phyloP scores from a whole-genome alignment of 2,797 vertebrate genomes.

The Hypotaenidia philippensis region DNA sequence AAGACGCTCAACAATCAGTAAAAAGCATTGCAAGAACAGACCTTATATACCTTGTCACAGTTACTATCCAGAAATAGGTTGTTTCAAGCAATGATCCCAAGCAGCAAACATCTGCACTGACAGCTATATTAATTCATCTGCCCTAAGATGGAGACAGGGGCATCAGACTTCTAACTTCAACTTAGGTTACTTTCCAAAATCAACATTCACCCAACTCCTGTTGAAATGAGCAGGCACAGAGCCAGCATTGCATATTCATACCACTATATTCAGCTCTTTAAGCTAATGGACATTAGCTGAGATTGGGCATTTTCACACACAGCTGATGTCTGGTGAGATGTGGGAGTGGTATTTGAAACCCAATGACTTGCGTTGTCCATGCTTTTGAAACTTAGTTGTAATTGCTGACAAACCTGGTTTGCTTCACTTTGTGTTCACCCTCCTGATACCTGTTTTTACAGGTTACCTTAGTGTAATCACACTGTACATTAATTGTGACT shows the following conservation, averaged over 20 bases:
- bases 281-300: background rate
- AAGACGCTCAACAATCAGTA: slow-evolving; percentile 49
- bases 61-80: slow-evolving; percentile 28
- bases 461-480: background rate
- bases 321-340: background rate
- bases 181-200: slow-evolving; percentile 9
- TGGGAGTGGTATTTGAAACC: background rate
- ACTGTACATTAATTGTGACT: background rate
- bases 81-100: background rate
- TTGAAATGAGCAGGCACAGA: slow-evolving; percentile 17
- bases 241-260: background rate
- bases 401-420: background rate
- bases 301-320: background rate
- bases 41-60: slow-evolving; percentile 26
- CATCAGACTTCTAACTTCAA: background rate
- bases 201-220: background rate
- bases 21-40: slow-evolving; percentile 47
- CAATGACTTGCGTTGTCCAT: background rate
- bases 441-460: background rate
- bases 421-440: background rate
- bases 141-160: background rate
- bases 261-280: background rate
- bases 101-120: background rate
- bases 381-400: background rate
- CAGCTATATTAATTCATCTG: background rate